Evolutionary conservation across 2,797 vertebrate genomes (phyloP), one percentile per base, ranked within the genome.

Genomic region (Hypotaenidia okinawae): DNA sequence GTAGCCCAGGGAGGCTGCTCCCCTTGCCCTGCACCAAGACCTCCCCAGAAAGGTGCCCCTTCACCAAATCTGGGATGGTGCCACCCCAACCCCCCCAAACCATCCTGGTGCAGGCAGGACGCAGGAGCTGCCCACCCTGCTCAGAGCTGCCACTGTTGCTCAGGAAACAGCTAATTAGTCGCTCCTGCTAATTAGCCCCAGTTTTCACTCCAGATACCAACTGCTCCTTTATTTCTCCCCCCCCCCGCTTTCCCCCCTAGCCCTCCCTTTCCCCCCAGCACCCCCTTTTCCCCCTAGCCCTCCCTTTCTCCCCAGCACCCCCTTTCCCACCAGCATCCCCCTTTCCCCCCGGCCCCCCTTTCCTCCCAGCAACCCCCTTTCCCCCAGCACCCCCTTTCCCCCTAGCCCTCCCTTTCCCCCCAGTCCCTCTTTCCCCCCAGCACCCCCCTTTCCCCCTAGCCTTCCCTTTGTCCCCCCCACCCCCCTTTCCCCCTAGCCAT

Each of bases 141-240:
- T 90, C 64, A 5, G 61, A 80, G 66, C 90, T 77, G 58, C 90
- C 67, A 68, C 16, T 82, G 92, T 83, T 89, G 92, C 95, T 87
- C 78, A 91, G 94, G 94, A 94, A 96, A 72, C 82, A 64, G 70
- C 95, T 89, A 87, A 96, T 96, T 94, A 96, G 88, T 85, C 8
- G 67, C 90, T 93, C 54, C 85, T 85, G 75, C 88, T 96, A 95
- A 95, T 96, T 95, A 96, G 84, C 79, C 82, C 3, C 18, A 89
- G 67, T 84, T 82, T 79, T 96, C 87, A 69, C 90, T 90, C 87
- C 37, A 4, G 47, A 73, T 88, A 74, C 81, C 77, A 66, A 84
- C 87, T 84, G 92, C 92, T 96, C 77, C 90, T 88, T 77, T 47
- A 35, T 35, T 35, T 35, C 35, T 10, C 35, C 35, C 35, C 35